A percentile compares a stretch with the other conserved stretches of the same genome.
These are phyloP conservation scores for Pionites leucogaster DNA, from an alignment of 2,113 vertebrate genomes.

Conservation along the genomic window DNA sequence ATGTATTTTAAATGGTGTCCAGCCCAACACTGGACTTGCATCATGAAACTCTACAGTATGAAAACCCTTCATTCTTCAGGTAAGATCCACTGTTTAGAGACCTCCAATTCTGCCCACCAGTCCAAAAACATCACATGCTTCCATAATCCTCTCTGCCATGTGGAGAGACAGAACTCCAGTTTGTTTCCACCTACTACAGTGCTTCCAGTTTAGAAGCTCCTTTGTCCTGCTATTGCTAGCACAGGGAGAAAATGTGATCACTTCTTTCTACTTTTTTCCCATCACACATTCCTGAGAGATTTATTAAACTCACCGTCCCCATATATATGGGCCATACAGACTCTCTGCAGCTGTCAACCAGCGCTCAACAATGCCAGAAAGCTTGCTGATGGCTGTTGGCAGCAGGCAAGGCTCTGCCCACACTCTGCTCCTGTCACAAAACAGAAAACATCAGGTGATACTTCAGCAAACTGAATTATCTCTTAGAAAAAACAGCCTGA, in stretches of 20 bases:
- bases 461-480: slow-evolving; percentile 57
- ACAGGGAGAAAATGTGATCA: not conserved
- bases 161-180: not conserved
- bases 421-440: slow-evolving; percentile 87
- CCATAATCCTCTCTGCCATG: not conserved
- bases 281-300: not conserved
- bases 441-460: slow-evolving; percentile 45
- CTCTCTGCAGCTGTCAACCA: slow-evolving; percentile 91
- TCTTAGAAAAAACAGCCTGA: slow-evolving; percentile 3
- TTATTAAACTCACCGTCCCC: slow-evolving; percentile 86
- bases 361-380: slow-evolving; percentile 90
- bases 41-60: not conserved
- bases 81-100: not conserved
- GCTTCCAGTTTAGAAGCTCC: not conserved
- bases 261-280: not conserved
- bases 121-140: not conserved
- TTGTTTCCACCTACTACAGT: not conserved
- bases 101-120: not conserved
- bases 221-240: not conserved
- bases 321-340: slow-evolving; percentile 93
- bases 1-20: not conserved
- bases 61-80: not conserved
- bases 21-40: not conserved
- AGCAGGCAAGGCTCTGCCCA: slow-evolving; percentile 97
- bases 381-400: slow-evolving; percentile 88